These are phyloP conservation scores for Dicentrarchus labrax DNA, from an alignment of 2,113 vertebrate genomes.

Conservation along the genomic window DNA sequence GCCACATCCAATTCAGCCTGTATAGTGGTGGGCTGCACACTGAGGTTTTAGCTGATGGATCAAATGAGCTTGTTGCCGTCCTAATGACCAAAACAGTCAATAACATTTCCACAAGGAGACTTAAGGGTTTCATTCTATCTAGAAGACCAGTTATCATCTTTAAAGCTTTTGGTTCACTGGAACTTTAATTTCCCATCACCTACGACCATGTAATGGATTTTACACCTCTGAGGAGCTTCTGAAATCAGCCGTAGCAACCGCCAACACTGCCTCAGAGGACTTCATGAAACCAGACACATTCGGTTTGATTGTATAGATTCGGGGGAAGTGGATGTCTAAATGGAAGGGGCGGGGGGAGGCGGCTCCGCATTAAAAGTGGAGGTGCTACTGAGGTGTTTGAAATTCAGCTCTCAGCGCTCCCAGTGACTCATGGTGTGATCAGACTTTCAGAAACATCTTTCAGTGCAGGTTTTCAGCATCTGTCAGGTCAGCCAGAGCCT, in stretches of 20 bases:
- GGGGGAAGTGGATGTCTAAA: background rate
- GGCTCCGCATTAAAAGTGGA: background rate
- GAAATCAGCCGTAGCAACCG: background rate
- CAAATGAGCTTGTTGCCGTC: conserved; percentile 24
- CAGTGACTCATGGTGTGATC: background rate
- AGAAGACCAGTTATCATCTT: conserved; percentile 1
- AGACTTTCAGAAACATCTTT: background rate
- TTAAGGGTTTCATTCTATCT: background rate
- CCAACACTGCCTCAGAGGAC: background rate
- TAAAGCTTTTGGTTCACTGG: conserved; percentile 1
- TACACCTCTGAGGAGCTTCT: conserved; percentile 1
- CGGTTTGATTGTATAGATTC: background rate
- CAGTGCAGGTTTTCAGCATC: conserved; percentile 17
- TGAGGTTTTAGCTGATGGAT: conserved; percentile 17
- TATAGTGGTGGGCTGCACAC: background rate
- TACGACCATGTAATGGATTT: conserved; percentile 32
- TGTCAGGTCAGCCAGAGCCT: background rate
- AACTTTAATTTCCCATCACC: conserved; percentile 24
- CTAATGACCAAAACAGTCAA: conserved; percentile 42
- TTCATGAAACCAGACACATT: background rate
- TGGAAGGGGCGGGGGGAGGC: background rate
- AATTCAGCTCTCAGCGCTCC: conserved; percentile 24
- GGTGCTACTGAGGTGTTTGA: conserved; percentile 19
- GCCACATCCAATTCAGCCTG: conserved; percentile 38
- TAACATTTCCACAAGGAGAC: conserved; percentile 35